These are phyloP conservation scores for Megalurothrips usitatus DNA, from an alignment of 2,888 invertebrate genomes.

Conservation along the genomic window DNA sequence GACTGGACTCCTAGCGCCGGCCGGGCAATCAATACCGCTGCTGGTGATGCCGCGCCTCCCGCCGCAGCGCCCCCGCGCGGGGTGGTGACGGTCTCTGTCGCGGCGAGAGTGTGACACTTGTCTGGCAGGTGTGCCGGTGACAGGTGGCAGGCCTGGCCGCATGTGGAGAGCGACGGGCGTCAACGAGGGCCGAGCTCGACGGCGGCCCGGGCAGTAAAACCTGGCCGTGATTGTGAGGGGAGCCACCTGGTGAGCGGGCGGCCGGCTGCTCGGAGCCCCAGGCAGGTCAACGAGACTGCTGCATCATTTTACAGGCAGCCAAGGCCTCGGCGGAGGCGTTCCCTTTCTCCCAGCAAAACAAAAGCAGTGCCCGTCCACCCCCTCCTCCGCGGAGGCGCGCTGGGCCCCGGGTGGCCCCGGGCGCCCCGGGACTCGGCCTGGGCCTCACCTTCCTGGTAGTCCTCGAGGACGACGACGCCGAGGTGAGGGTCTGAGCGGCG, in stretches of 20 bases:
- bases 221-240: background rate
- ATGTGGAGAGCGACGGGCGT: background rate
- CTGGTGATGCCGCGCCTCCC: too few species aligned
- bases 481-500: conserved; percentile 27
- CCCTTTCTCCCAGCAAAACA: too few species aligned
- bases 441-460: conserved; percentile 35
- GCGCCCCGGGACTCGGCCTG: background rate
- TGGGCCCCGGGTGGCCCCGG: background rate
- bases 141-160: background rate
- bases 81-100: too few species aligned
- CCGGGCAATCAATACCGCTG: too few species aligned
- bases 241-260: background rate
- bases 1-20: too few species aligned
- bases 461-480: conserved; percentile 13
- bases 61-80: too few species aligned
- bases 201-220: background rate
- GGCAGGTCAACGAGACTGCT: background rate
- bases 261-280: background rate
- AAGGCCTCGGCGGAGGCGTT: background rate
- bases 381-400: background rate
- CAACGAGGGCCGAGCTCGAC: background rate
- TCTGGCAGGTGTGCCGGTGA: background rate
- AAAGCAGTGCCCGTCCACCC: background rate
- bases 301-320: background rate
- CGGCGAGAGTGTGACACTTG: too few species aligned